Evolutionary conservation across 2,888 invertebrate genomes (phyloP).

Genomic region (Noctua janthina): DNA sequence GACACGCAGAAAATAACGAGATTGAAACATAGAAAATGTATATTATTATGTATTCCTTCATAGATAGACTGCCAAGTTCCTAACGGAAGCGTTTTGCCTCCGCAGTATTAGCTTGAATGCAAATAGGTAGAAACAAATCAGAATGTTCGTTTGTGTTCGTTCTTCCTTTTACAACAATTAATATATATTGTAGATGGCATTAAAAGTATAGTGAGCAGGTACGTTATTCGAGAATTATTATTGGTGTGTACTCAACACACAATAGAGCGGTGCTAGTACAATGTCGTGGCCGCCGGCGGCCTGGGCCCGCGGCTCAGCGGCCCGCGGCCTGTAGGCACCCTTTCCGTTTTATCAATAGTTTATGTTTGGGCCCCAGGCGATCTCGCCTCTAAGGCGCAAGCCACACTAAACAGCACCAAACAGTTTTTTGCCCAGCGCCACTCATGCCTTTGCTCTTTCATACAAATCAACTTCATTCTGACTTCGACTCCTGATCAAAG

Average conservation of each 20-base stretch:
- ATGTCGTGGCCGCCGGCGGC: conserved; percentile 66
- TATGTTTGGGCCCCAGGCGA: conserved; percentile 75
- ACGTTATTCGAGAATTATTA: conserved; percentile 59
- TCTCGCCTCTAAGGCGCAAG: conserved; percentile 55
- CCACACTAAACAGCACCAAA: conserved; percentile 49
- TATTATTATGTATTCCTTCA: conserved; percentile 1
- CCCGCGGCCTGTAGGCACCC: conserved; percentile 71
- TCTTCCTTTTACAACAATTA: conserved; percentile 19
- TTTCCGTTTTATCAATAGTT: conserved; percentile 83
- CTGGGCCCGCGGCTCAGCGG: conserved; percentile 1
- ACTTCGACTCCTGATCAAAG: not conserved
- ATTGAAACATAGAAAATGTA: not conserved
- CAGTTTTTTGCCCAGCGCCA: conserved; percentile 29
- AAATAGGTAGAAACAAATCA: conserved; percentile 13
- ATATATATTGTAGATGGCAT: conserved; percentile 11
- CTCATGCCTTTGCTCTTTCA: not conserved
- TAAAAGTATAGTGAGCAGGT: conserved; percentile 43
- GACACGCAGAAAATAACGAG: not conserved
- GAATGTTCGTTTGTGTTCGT: not conserved
- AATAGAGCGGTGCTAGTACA: conserved; percentile 69
- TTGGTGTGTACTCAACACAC: conserved; percentile 63
- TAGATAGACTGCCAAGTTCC: conserved; percentile 2
- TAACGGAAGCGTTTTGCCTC: conserved; percentile 5
- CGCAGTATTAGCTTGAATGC: not conserved
- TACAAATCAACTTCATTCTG: not conserved